phyloP scores from a whole-genome alignment of 2,113 vertebrate species.

The Salminus brasiliensis region DNA sequence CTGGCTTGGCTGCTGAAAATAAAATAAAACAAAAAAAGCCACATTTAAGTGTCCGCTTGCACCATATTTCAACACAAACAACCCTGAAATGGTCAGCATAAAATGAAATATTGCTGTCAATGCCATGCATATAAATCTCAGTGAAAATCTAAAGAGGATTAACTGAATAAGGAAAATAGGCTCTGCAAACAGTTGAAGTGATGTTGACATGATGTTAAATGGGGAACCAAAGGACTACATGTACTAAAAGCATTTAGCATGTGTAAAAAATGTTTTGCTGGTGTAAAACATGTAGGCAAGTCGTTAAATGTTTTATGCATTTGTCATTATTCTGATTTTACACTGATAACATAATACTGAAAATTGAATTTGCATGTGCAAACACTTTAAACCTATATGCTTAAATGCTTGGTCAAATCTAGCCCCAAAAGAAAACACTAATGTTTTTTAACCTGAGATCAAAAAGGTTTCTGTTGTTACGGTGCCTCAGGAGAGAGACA shows the following conservation, averaged over 20 bases:
- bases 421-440: conserved; percentile 8
- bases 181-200: conserved; percentile 66
- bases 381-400: conserved; percentile 2
- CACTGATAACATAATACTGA: not conserved
- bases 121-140: conserved; percentile 70
- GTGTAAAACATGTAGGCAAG: conserved; percentile 61
- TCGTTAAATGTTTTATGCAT: conserved; percentile 45
- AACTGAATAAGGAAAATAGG: conserved; percentile 69
- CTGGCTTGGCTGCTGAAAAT: not conserved
- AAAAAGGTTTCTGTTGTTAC: conserved; percentile 55
- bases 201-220: conserved; percentile 60
- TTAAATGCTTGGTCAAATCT: not conserved
- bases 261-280: conserved; percentile 8
- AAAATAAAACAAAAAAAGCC: not conserved
- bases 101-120: conserved; percentile 65
- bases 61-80: conserved; percentile 2
- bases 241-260: conserved; percentile 7
- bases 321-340: not conserved
- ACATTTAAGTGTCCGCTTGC: conserved; percentile 1
- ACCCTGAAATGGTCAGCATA: conserved; percentile 56
- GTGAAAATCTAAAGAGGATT: conserved; percentile 63
- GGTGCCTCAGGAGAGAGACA: conserved; percentile 45
- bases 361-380: conserved; percentile 13
- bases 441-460: conserved; percentile 79
- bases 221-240: conserved; percentile 53